phyloP scores from a whole-genome alignment of 2,888 invertebrate genomes.

The Platycheirus rosarum region DNA sequence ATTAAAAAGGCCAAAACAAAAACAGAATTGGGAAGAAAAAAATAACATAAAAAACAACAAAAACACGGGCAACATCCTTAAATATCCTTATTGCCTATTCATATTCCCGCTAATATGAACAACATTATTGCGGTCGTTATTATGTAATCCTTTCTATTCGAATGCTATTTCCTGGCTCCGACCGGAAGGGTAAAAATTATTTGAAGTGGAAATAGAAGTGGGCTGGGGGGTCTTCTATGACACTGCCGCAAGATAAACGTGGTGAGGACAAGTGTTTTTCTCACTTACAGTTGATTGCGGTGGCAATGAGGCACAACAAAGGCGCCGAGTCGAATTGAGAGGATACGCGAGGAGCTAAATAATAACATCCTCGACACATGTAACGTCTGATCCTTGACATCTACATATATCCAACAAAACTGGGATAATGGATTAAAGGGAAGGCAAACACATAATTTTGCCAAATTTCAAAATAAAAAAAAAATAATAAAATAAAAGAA shows the following conservation, averaged over 20 bases:
- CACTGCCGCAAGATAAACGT: conserved; percentile 36
- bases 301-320: conserved; percentile 47
- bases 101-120: conserved; percentile 64
- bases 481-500: conserved; percentile 1
- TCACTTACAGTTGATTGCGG: conserved; percentile 58
- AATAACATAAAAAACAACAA: conserved; percentile 50
- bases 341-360: not conserved
- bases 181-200: conserved; percentile 26
- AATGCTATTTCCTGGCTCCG: too few species aligned
- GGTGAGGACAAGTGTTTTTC: conserved; percentile 37
- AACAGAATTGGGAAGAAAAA: conserved; percentile 20
- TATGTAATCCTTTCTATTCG: conserved; percentile 73
- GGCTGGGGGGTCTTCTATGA: conserved; percentile 10
- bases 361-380: conserved; percentile 10
- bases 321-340: conserved; percentile 29
- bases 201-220: conserved; percentile 10
- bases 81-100: conserved; percentile 48
- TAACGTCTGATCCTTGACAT: not conserved
- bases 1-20: conserved; percentile 21
- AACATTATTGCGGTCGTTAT: conserved; percentile 57
- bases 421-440: not conserved
- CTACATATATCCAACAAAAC: not conserved
- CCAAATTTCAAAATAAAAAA: not conserved
- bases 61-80: conserved; percentile 44
- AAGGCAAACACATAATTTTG: not conserved